Evolutionary conservation across 2,797 vertebrate species (phyloP), one percentile per base, ranked within the genome.

Genomic region (Myripristis jacobus): DNA sequence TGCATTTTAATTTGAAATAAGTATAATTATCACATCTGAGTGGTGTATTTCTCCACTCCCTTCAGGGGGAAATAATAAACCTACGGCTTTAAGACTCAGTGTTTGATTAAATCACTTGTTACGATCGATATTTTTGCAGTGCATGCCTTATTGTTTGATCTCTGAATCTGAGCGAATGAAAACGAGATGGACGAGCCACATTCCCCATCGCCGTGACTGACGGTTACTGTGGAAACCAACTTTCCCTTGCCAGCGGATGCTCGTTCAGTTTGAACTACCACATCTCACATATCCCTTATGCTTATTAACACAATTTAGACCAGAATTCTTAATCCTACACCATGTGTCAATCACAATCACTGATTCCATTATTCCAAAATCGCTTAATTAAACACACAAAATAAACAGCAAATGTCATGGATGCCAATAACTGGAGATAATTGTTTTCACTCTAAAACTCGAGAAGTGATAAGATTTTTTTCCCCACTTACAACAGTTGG

Each of bases 401-500:
- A 16, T 9, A 6, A n/a, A 3, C n/a, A 57, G 4, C 4, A 6
- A 6, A 8, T 13, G 15, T 34, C 7, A 22, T 25, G 18, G 25
- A 24, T 64, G 48, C 4, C 19, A 47, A 54, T 15, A 44, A 24
- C 11, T 4, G 2, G 1, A 12, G 13, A 36, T n/a, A 38, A 34
- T 4, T 13, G 13, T 43, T 56, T 47, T 13, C 15, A n/a, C 24
- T 9, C 16, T 15, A 43, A 16, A 43, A 43, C 15, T 43, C 2
- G 19, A 21, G 38, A 41, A n/a, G 12, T 12, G 36, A 15, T 1
- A n/a, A n/a, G 25, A 29, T n/a, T n/a, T 44, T 36, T 11, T 48
- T 46, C 16, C 61, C 66, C 88, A 98, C 97, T 98, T 91, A 99
- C 97, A 99, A 90, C 97, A 98, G 86, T 99, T 99, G 91, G 97